Evolutionary conservation across 2,797 vertebrate genomes (phyloP).

Genomic region (Takifugu ocellatus): DNA sequence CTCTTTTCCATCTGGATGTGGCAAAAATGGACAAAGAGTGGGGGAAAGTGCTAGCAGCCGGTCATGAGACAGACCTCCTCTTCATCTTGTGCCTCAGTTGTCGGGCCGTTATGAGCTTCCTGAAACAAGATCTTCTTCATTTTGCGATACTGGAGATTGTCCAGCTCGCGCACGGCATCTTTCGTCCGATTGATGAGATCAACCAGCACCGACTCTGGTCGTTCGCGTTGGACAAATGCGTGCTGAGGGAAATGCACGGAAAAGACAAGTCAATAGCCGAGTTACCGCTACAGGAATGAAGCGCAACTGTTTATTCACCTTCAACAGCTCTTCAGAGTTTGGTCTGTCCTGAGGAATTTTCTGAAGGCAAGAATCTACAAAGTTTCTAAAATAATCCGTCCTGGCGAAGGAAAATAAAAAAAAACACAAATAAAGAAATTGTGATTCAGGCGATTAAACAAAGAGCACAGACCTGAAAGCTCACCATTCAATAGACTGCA

Average conservation of each 20-base stretch:
- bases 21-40: conserved; percentile 12
- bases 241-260: conserved; percentile 74
- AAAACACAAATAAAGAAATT: background rate
- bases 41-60: background rate
- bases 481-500: conserved; percentile 98
- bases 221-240: conserved; percentile 93
- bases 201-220: conserved; percentile 93
- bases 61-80: conserved; percentile 85
- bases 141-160: conserved; percentile 99
- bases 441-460: background rate
- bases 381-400: conserved; percentile 99
- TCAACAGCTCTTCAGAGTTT: conserved; percentile 96
- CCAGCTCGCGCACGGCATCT: conserved; percentile 96
- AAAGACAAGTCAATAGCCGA: conserved; percentile 1
- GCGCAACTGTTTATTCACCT: conserved; percentile 73
- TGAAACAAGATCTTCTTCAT: conserved; percentile 99
- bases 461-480: conserved; percentile 37
- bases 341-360: conserved; percentile 98
- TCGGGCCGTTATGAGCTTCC: conserved; percentile 93
- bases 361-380: conserved; percentile 99
- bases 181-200: conserved; percentile 98
- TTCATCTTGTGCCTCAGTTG: conserved; percentile 91
- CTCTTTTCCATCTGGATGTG: background rate
- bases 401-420: conserved; percentile 65
- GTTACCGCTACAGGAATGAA: background rate